Base-by-base conservation (phyloP, 23 tunicate species). In the Botrylloides violaceus region DNA sequence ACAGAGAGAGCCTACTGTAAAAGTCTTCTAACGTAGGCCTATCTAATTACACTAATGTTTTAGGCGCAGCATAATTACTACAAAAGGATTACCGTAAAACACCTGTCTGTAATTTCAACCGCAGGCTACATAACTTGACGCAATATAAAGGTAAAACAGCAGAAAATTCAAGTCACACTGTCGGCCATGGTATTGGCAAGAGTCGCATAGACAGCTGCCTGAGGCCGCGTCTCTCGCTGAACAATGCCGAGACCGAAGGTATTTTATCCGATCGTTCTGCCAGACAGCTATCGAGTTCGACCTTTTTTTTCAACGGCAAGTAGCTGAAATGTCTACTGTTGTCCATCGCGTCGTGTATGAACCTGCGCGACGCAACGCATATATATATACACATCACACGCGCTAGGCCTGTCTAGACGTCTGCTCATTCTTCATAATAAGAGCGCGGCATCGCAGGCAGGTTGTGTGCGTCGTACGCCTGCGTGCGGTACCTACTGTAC, bases 351-450 rank as follows among this genome's bases (percentile, higher is more conserved):
- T 20, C 22, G 74, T 1, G 38, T 24, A 33, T 32, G 70, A 37
- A n/a, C 53, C 53, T 43, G 15, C 53, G 9, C 53, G 53, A 43
- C 53, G 53, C 53, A 43, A 56, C 58, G 74, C 37, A 43, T 68
- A 28, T 43, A 56, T 37, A 56, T 68, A 56, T 32, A 68, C 37
- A 68, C 53, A 43, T 43, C 58, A 43, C 37, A 39, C 32, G 58
- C 74, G 74, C 56, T n/a, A n/a, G n/a, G n/a, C n/a, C n/a, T 43
- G 74, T 68, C 74, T 68, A 68, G 74, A 68, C 74, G 74, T 68
- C 74, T 68, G 74, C 74, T 68, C 74, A 35, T 15, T 43, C 53
- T 43, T 43, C n/a, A n/a, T n/a, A n/a, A n/a, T n/a, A n/a, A n/a
- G n/a, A n/a, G n/a, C n/a, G n/a, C n/a, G n/a, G n/a, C n/a, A n/a